Evolutionary conservation across 2,797 vertebrate genomes (phyloP).

Genomic region (Neosilurus mollespiculum): DNA sequence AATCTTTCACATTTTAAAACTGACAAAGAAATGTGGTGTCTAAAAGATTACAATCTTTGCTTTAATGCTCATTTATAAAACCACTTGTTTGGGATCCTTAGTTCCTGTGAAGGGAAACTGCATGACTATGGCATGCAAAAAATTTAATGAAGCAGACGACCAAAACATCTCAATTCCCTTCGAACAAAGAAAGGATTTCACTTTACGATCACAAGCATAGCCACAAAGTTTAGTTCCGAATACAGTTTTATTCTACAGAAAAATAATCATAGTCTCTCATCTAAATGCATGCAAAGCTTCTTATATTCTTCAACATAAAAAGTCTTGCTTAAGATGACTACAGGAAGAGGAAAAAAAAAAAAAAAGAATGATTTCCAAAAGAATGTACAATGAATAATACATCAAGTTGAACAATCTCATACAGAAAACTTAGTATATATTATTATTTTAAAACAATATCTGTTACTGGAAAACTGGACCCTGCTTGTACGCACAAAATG

Average conservation of each 20-base stretch:
- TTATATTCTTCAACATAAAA: constrained; percentile 36
- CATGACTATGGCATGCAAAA: not conserved
- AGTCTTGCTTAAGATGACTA: constrained; percentile 8
- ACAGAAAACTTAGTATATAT: not conserved
- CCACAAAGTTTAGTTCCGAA: constrained; percentile 37
- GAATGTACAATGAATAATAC: constrained; percentile 18
- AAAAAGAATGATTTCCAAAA: constrained; percentile 19
- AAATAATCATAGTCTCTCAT: constrained; percentile 15
- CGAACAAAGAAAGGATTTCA: not conserved
- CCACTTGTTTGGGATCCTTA: not conserved
- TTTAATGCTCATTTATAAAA: not conserved
- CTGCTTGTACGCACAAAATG: constrained; percentile 60
- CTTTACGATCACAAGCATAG: constrained; percentile 18
- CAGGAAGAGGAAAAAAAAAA: constrained; percentile 43
- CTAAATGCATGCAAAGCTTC: constrained; percentile 35
- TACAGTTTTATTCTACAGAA: constrained; percentile 60
- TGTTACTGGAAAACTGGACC: constrained; percentile 35
- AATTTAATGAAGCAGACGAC: not conserved
- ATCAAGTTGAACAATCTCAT: not conserved
- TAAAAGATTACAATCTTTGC: not conserved
- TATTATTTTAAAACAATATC: not conserved
- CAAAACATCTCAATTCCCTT: not conserved
- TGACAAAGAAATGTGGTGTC: not conserved
- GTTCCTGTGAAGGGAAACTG: not conserved
- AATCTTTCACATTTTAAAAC: not conserved